These are phyloP conservation scores for Dolichoris vasculosae DNA, from an alignment of 1,140 invertebrate species.

Conservation along the genomic window DNA sequence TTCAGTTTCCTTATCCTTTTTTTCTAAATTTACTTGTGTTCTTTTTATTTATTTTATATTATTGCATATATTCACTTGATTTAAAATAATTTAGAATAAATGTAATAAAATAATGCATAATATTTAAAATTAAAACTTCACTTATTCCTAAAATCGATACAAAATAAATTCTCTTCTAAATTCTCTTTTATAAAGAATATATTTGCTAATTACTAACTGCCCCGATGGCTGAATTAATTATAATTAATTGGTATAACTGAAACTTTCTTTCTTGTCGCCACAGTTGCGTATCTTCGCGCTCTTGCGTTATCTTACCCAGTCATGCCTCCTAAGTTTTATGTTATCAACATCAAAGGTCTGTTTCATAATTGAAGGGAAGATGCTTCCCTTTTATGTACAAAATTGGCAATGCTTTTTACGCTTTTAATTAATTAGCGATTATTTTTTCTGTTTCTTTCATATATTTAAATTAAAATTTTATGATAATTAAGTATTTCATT, in stretches of 20 bases:
- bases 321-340: not conserved
- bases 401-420: not conserved
- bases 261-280: not conserved
- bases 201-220: not conserved
- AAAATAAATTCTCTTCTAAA: too few species aligned
- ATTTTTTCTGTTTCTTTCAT: not conserved
- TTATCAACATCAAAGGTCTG: not conserved
- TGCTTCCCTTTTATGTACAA: not conserved
- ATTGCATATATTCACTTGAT: too few species aligned
- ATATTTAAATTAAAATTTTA: too few species aligned
- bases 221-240: not conserved
- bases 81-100: too few species aligned
- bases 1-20: too few species aligned
- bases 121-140: too few species aligned
- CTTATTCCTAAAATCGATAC: too few species aligned
- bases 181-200: not conserved
- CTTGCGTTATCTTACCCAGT: not conserved
- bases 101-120: too few species aligned
- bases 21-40: too few species aligned
- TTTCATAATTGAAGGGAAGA: not conserved
- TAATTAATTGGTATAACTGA: not conserved
- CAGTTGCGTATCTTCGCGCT: too few species aligned
- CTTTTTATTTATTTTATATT: too few species aligned
- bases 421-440: not conserved
- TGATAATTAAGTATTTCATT: too few species aligned